Percentiles rank a stretch among this genome's conserved stretches.
Conservation (phyloP, 2,888 invertebrate genomes). For the Mimas tiliae region DNA sequence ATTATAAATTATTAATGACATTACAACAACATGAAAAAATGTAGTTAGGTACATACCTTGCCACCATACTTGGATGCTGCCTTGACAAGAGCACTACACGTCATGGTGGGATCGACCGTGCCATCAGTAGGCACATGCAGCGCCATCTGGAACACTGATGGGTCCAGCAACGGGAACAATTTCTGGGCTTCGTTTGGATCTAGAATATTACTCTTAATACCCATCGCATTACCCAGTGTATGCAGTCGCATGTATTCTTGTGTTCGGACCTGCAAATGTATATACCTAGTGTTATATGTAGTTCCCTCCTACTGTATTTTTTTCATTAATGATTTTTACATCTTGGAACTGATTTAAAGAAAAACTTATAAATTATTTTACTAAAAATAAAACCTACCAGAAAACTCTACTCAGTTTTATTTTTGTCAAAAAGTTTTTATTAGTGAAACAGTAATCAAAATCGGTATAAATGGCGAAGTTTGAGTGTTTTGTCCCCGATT, state of each 20-base stretch:
- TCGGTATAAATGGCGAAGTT: too few species aligned
- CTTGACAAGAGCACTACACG: constrained; percentile 89
- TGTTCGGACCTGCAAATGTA: constrained; percentile 86
- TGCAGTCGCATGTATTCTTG: constrained; percentile 93
- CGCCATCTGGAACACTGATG: constrained; percentile 89
- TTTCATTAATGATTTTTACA: too few species aligned
- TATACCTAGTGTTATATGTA: background rate
- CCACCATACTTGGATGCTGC: constrained; percentile 89
- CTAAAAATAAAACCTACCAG: too few species aligned
- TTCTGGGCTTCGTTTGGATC: constrained; percentile 90
- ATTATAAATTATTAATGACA: too few species aligned
- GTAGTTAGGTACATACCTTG: constrained; percentile 82
- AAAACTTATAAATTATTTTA: too few species aligned
- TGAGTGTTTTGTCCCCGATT: too few species aligned
- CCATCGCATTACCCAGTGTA: constrained; percentile 91
- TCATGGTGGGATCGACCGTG: constrained; percentile 92
- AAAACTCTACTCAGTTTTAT: too few species aligned
- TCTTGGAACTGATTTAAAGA: too few species aligned
- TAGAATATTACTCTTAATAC: constrained; percentile 90
- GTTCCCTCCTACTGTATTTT: too few species aligned
- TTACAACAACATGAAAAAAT: too few species aligned
- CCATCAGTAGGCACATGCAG: constrained; percentile 93
- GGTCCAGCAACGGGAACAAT: constrained; percentile 91
- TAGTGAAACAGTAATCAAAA: too few species aligned
- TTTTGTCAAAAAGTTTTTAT: too few species aligned